These are phyloP conservation scores for Halyomorpha halys DNA, from an alignment of 1,140 invertebrate species.

Conservation along the genomic window DNA sequence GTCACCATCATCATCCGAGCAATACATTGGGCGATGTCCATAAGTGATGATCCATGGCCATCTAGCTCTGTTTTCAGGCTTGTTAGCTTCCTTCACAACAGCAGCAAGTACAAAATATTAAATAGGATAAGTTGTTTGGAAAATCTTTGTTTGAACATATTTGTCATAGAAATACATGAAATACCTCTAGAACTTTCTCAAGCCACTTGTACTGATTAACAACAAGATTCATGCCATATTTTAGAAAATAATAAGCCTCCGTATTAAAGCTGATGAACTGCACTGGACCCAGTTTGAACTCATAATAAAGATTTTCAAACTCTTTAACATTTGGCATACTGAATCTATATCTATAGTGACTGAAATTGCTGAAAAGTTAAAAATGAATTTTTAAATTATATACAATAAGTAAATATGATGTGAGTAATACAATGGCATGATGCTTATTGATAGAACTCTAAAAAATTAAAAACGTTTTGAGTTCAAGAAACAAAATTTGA, in stretches of 20 bases:
- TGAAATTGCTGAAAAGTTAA: conserved; percentile 65
- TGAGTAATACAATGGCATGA: too few relatives aligned
- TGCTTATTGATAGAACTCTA: too few relatives aligned
- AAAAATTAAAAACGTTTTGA: too few relatives aligned
- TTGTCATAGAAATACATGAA: too few relatives aligned
- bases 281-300: conserved; percentile 81
- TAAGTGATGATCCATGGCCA: conserved; percentile 88
- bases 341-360: conserved; percentile 74
- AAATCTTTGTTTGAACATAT: too few relatives aligned
- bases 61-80: conserved; percentile 43
- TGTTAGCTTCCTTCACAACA: conserved; percentile 38
- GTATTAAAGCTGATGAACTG: conserved; percentile 88
- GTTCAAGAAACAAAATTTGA: too few relatives aligned
- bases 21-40: conserved; percentile 97
- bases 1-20: conserved; percentile 64
- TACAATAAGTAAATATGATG: too few relatives aligned
- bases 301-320: conserved; percentile 70
- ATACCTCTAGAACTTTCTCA: conserved; percentile 57
- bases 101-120: not conserved
- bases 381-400: too few relatives aligned
- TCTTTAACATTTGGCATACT: conserved; percentile 62
- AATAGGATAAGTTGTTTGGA: too few relatives aligned
- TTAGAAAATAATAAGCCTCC: conserved; percentile 87
- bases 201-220: conserved; percentile 85
- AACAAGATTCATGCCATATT: conserved; percentile 75